phyloP scores from a whole-genome alignment of 2,888 invertebrate genomes.

The Punctoribates punctum region DNA sequence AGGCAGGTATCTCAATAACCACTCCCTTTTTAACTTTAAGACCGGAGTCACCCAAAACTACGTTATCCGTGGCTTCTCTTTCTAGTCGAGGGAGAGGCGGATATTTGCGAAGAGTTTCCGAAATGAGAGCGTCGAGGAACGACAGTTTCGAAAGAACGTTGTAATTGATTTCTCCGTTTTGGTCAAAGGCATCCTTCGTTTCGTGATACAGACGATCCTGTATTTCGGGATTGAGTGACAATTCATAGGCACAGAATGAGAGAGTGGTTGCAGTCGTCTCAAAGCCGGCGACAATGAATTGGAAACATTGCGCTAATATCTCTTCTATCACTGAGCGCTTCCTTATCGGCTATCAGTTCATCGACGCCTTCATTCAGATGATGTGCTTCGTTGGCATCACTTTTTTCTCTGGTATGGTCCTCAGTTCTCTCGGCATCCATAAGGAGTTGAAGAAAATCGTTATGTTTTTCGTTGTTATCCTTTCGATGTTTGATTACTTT shows the following conservation, averaged over 20 bases:
- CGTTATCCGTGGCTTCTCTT: neutral
- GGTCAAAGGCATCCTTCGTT: neutral
- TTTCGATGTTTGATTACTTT: neutral
- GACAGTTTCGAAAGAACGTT: neutral
- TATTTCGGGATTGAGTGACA: neutral
- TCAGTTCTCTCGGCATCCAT: conserved; percentile 33
- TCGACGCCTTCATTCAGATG: conserved; percentile 11
- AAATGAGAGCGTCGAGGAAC: neutral
- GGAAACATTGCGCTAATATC: neutral
- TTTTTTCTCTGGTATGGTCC: neutral
- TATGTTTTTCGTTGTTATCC: conserved; percentile 24
- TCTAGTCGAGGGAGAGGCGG: neutral
- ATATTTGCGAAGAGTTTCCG: neutral
- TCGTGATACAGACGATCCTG: neutral
- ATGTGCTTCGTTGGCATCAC: conserved; percentile 29
- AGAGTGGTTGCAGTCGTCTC: neutral
- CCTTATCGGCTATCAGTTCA: neutral
- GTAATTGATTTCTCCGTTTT: neutral
- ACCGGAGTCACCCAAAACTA: neutral
- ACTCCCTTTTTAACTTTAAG: neutral
- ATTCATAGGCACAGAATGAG: neutral
- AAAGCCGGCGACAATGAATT: neutral
- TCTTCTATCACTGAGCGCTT: neutral
- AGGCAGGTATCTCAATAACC: neutral
- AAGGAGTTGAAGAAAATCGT: conserved; percentile 38